phyloP scores from a whole-genome alignment of 1,140 invertebrate genomes.

The Macrostomum lignano region DNA sequence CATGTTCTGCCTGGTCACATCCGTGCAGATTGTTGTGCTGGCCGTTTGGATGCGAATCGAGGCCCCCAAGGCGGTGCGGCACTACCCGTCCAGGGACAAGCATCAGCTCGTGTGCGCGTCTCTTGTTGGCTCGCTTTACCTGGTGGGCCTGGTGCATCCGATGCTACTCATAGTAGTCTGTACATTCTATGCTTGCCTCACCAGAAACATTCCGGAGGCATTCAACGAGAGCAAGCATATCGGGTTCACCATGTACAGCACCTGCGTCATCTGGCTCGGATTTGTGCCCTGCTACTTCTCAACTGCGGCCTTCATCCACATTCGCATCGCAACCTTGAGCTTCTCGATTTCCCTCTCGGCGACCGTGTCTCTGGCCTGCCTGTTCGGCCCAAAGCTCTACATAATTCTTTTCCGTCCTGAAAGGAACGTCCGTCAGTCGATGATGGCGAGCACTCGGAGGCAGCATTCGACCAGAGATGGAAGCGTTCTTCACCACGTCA shows the following conservation, averaged over 20 bases:
- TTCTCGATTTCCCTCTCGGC: slow-evolving; percentile 63
- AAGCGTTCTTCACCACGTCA: no score
- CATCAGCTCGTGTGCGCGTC: slow-evolving; percentile 61
- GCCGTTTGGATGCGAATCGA: slow-evolving; percentile 55
- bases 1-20: slow-evolving; percentile 42
- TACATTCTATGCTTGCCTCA: slow-evolving; percentile 40
- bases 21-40: slow-evolving; percentile 47
- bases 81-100: slow-evolving; percentile 55
- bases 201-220: slow-evolving; percentile 56
- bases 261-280: slow-evolving; percentile 62
- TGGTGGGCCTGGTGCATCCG: slow-evolving; percentile 33
- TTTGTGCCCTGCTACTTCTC: slow-evolving; percentile 62
- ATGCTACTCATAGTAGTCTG: slow-evolving; percentile 40
- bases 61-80: slow-evolving; percentile 50
- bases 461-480: no score
- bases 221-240: slow-evolving; percentile 67
- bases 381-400: slow-evolving; percentile 72
- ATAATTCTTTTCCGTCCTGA: slow-evolving; percentile 70
- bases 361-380: slow-evolving; percentile 54
- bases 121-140: slow-evolving; percentile 35
- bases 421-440: slow-evolving; percentile 54
- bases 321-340: slow-evolving; percentile 62
- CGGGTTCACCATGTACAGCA: slow-evolving; percentile 62
- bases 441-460: no score
- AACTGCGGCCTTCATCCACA: slow-evolving; percentile 40